Conservation (phyloP, 2,797 vertebrate genomes). For the Clarias pachynema region DNA sequence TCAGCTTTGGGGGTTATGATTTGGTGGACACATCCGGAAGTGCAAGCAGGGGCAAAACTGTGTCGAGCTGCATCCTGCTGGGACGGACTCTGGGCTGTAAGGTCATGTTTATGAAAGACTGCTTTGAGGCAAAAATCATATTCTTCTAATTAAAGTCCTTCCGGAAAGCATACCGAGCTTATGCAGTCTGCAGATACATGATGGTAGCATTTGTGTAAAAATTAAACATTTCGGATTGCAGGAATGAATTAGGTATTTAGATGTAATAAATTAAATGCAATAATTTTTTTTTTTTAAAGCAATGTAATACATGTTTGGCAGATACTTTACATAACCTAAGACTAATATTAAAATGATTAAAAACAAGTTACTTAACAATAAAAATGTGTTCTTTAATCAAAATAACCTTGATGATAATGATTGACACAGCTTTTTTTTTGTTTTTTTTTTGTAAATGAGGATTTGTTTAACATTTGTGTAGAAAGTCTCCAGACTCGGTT, state of each 20-base stretch:
- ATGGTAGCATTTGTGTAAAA: background rate
- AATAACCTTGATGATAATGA: background rate
- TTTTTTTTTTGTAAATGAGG: background rate
- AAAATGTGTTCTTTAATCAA: background rate
- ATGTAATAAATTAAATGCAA: background rate
- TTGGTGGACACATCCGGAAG: slow-evolving; percentile 23
- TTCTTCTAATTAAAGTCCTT: background rate
- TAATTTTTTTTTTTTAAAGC: too few relatives aligned
- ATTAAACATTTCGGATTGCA: background rate
- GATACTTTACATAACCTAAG: background rate
- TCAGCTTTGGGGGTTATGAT: slow-evolving; percentile 7
- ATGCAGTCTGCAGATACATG: background rate
- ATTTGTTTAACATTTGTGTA: background rate
- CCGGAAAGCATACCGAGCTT: background rate
- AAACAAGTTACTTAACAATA: background rate
- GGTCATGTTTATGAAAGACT: background rate
- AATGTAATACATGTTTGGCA: background rate
- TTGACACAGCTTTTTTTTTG: background rate
- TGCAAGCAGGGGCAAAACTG: slow-evolving; percentile 14
- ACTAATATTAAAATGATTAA: background rate
- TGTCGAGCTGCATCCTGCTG: slow-evolving; percentile 14
- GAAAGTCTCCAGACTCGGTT: background rate
- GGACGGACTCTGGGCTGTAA: background rate
- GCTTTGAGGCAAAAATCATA: background rate
- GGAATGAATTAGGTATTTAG: background rate